Percentiles rank a stretch among this genome's conserved stretches.
Conservation (phyloP, 2,113 vertebrate genomes). For the Pachyramphus minor region DNA sequence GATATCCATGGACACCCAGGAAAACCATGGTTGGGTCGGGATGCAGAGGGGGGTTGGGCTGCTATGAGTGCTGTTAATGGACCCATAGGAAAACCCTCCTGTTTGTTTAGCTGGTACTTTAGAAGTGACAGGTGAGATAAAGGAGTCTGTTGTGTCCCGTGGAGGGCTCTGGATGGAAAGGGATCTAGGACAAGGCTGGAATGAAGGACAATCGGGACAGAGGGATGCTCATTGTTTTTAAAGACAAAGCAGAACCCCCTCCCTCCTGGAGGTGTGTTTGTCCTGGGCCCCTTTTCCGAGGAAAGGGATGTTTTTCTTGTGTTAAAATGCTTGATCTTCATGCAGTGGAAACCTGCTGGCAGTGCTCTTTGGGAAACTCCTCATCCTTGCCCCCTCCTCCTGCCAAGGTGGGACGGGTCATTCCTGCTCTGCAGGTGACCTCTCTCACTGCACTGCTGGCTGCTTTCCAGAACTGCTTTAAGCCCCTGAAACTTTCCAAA, state of each 20-base stretch:
- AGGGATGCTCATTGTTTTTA: accelerated
- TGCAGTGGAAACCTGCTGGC: neutral
- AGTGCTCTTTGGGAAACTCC: neutral
- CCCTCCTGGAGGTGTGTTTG: neutral
- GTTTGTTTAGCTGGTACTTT: neutral
- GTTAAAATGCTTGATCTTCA: neutral
- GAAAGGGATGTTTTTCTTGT: neutral
- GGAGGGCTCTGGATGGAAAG: neutral
- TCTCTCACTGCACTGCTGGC: neutral
- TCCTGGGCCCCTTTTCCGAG: neutral
- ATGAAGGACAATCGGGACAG: neutral
- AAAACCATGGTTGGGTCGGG: neutral
- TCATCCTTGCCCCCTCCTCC: neutral
- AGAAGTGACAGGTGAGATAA: neutral
- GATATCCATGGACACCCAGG: neutral
- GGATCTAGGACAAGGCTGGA: neutral
- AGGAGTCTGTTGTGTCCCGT: accelerated
- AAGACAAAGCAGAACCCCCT: neutral
- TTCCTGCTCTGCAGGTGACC: neutral
- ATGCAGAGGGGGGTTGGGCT: neutral
- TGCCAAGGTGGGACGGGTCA: no score
- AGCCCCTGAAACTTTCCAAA: neutral
- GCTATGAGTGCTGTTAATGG: neutral
- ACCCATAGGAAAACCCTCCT: neutral
- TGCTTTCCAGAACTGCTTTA: neutral